Evolutionary conservation across 2,888 invertebrate species (phyloP), one percentile per base, ranked within the genome.

Genomic region (Netelia virgata): DNA sequence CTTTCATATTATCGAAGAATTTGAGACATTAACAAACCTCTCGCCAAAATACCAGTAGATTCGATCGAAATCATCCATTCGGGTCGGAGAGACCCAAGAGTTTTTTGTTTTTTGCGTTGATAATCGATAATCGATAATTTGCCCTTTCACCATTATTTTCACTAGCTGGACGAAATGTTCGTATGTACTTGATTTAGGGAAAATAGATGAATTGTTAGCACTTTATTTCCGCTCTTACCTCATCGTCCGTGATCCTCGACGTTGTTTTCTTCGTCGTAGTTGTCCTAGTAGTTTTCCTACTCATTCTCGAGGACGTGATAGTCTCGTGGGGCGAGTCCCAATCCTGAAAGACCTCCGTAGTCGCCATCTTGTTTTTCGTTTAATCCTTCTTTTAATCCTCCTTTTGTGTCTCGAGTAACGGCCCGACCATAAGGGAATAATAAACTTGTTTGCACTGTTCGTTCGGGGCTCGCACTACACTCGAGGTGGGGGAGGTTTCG

Each of bases 291-390:
- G 88, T 90, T 86, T 87, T 90, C 50, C 87, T 87, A 20, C 88
- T 89, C 0, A 89, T 90, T 69, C 88, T 87, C 18, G 89, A 86
- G 41, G 90, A 87, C 20, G 91, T 90, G 53, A 91, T 82, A 50
- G 87, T 92, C 68, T 93, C 93, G 63, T 91, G 90, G 73, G 93
- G 92, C 6, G 90, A 90, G 61, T 93, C 93, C 93, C 93, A 93
- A 73, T 93, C 93, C 89, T 93, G 93, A 84, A 93, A 93, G 20
- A 93, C 91, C 78, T 93, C 92, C 59, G 93, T 93, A 23, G 93
- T 93, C 86, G 92, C 92, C 93, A 93, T 93, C 74, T 82, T 89
- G 64, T 59, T 16, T 57, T 41, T n/a, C 43, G 53, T 81, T 16
- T 9, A 55, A 20, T 50, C 50, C 41, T 20, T 3, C 64, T 66